These are phyloP conservation scores for Platycnemis pennipes DNA, from an alignment of 2,888 invertebrate genomes.

Conservation along the genomic window DNA sequence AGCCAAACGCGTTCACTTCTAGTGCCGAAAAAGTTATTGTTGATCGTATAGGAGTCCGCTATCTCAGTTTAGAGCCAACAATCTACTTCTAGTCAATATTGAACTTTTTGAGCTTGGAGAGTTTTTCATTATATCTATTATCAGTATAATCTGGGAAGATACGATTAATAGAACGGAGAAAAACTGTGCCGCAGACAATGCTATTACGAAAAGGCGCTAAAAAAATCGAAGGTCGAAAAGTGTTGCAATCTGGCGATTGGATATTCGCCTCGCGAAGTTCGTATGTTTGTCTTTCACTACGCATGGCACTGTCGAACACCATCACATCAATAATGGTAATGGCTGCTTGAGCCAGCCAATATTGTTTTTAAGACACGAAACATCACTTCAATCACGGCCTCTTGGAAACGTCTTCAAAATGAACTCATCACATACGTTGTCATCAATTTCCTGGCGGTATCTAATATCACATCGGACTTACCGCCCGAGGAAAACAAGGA, in stretches of 20 bases:
- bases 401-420: background rate
- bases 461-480: conserved; percentile 40
- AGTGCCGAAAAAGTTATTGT: too few species aligned
- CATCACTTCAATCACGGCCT: background rate
- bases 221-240: background rate
- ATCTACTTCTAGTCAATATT: too few species aligned
- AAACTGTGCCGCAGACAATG: background rate
- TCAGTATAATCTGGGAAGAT: too few species aligned
- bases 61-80: too few species aligned
- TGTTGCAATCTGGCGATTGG: background rate
- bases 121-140: too few species aligned
- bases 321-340: conserved; percentile 13
- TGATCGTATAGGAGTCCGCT: too few species aligned
- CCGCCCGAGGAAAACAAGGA: conserved; percentile 6
- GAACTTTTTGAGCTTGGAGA: too few species aligned
- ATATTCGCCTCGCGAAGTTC: background rate
- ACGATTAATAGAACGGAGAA: background rate
- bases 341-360: conserved; percentile 24
- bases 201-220: background rate
- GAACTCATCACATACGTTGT: conserved; percentile 37
- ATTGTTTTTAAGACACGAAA: background rate
- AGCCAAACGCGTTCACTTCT: too few species aligned
- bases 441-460: conserved; percentile 21
- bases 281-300: conserved; percentile 11
- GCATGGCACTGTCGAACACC: background rate